Evolutionary conservation across 1,140 invertebrate species (phyloP).

Genomic region (Panagrolaimus sp.): DNA sequence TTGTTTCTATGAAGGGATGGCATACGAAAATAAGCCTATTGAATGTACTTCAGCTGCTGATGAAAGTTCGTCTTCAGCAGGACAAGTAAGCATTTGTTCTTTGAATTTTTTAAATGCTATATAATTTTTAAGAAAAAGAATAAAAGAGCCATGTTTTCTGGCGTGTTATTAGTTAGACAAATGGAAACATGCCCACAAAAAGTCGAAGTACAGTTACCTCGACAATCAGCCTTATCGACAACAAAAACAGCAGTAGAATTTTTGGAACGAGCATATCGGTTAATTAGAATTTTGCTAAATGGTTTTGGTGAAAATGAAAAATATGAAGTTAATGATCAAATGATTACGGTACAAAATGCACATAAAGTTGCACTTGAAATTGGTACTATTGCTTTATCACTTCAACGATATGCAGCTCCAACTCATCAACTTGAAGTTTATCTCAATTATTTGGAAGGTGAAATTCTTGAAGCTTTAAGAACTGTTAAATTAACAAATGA

Average conservation of each 20-base stretch:
- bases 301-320: not conserved
- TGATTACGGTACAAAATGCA: not conserved
- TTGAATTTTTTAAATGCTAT: no score
- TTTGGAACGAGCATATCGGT: not conserved
- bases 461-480: conserved; percentile 18
- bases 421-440: conserved; percentile 38
- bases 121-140: not conserved
- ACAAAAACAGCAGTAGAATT: not conserved
- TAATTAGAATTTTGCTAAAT: not conserved
- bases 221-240: not conserved
- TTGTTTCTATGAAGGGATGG: not conserved
- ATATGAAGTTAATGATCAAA: not conserved
- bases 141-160: conserved; percentile 5
- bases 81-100: no score
- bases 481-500: conserved; percentile 10
- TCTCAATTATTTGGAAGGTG: conserved; percentile 32
- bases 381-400: conserved; percentile 20
- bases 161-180: not conserved
- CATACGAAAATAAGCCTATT: not conserved
- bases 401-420: conserved; percentile 32
- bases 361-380: conserved; percentile 22
- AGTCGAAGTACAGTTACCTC: not conserved
- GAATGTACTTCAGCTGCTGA: not conserved
- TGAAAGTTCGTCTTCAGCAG: not conserved
- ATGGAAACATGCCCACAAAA: not conserved